Conservation (phyloP, 1,140 invertebrate genomes). For the Scaptomyza graminum region DNA sequence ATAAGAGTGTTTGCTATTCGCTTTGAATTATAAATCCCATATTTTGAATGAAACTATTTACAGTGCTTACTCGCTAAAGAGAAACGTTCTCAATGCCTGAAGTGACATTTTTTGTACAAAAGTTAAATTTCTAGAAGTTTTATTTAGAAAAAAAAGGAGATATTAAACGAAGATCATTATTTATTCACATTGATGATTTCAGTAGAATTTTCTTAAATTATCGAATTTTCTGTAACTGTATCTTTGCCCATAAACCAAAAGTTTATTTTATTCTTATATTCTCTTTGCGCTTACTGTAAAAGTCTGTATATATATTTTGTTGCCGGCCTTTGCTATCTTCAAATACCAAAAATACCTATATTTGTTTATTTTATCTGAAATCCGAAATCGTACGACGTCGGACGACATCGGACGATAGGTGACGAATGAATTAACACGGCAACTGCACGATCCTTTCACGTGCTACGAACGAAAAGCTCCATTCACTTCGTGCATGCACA, state of each 20-base stretch:
- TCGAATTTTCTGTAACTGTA: no score
- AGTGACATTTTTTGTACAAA: no score
- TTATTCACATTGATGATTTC: no score
- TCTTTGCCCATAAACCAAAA: no score
- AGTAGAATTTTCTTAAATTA: no score
- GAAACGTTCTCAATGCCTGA: background rate
- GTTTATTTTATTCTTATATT: no score
- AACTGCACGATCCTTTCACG: slow-evolving; percentile 65
- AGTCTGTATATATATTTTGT: background rate
- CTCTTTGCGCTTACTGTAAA: background rate
- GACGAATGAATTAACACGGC: slow-evolving; percentile 21
- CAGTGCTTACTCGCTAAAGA: background rate
- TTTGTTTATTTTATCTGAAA: slow-evolving; percentile 27
- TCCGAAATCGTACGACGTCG: background rate
- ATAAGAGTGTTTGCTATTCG: slow-evolving; percentile 15
- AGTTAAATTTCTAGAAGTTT: background rate
- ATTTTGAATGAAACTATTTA: background rate
- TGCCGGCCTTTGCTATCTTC: background rate
- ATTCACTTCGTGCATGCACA: slow-evolving; percentile 61
- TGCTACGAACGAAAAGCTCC: slow-evolving; percentile 44
- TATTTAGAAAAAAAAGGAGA: no score
- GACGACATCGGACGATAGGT: background rate
- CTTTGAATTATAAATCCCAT: slow-evolving; percentile 8
- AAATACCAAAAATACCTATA: background rate
- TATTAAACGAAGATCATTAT: no score